Evolutionary conservation across 2,113 vertebrate species (phyloP), one percentile per base, ranked within the genome.

Genomic region (Arenaria interpres): DNA sequence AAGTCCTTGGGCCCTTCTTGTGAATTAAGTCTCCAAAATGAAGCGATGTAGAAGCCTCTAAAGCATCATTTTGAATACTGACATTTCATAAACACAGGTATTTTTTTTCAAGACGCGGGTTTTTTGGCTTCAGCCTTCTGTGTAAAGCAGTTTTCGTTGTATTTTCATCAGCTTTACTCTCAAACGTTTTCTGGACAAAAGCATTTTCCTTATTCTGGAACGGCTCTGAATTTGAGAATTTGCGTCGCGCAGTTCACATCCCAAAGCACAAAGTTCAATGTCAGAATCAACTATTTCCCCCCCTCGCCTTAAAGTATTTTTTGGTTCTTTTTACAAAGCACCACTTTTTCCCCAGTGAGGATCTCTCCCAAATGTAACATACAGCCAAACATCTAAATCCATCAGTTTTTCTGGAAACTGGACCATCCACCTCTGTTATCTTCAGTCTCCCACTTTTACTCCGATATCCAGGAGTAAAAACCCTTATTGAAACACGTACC

Each of bases 401-500:
- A 32, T 7, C 43, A 5, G 1, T 24, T 64, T 50, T 46, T 46
- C 37, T 32, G 50, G 37, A 17, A 63, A 32, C 7, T 2, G 7
- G 30, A 27, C 35, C 64, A 39, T 30, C 32, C 48, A 33, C 22
- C 32, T 68, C 25, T 33, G 41, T 25, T 46, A 32, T 32, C 13
- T 37, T 32, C 45, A 32, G 25, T 2, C 3, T n/a, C n/a, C 45
- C 46, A 37, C 32, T 41, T 53, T 28, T 53, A 18, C 23, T 33
- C 19, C 3, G 27, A 35, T 22, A 37, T 7, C n/a, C 62, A 53
- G 7, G 19, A 56, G 10, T 3, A 37, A 74, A 72, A 72, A 18
- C 12, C 53, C 33, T 3, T 33, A 7, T 1, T 12, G 41, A 35
- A 48, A 32, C 5, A 12, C 0, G 2, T 8, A 33, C 30, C 8